phyloP scores from a whole-genome alignment of 2,888 invertebrate genomes.

The Beris chalybata region DNA sequence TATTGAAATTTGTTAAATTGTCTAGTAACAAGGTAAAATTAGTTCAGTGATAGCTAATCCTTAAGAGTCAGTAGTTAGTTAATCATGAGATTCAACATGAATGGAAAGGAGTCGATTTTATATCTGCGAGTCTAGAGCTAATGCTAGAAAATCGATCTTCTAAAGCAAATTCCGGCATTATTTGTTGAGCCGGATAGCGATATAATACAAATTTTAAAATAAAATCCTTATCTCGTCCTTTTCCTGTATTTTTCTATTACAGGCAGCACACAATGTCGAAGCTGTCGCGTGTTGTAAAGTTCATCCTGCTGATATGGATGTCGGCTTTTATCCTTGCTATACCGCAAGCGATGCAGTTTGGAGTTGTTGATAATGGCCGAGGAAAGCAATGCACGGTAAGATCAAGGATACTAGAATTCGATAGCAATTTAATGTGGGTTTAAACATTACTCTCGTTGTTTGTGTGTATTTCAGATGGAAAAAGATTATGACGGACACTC shows the following conservation, averaged over 20 bases:
- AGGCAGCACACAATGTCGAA: conserved; percentile 76
- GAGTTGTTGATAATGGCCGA: conserved; percentile 41
- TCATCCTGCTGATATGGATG: conserved; percentile 76
- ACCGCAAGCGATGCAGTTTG: conserved; percentile 60
- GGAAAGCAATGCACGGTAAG: conserved; percentile 54
- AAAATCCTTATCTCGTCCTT: not conserved
- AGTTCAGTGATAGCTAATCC: no score
- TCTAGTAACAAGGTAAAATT: no score
- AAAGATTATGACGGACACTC: conserved; percentile 63
- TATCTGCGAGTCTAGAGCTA: no score
- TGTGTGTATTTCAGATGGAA: conserved; percentile 48
- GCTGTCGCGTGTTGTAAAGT: conserved; percentile 72
- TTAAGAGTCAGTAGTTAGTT: no score
- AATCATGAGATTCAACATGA: no score
- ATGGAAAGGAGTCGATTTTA: no score
- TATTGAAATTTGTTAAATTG: no score
- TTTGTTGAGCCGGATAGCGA: no score
- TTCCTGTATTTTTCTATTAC: conserved; percentile 19
- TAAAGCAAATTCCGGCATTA: no score
- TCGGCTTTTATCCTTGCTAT: conserved; percentile 68
- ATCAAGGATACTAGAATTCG: conserved; percentile 6
- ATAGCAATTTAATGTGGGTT: not conserved
- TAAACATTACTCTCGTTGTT: not conserved
- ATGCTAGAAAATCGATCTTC: no score
- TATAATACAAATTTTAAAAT: not conserved